Percentiles rank a stretch among this genome's conserved stretches.
These are phyloP conservation scores for Pithys albifrons DNA, from an alignment of 2,113 vertebrate species.

Conservation along the genomic window DNA sequence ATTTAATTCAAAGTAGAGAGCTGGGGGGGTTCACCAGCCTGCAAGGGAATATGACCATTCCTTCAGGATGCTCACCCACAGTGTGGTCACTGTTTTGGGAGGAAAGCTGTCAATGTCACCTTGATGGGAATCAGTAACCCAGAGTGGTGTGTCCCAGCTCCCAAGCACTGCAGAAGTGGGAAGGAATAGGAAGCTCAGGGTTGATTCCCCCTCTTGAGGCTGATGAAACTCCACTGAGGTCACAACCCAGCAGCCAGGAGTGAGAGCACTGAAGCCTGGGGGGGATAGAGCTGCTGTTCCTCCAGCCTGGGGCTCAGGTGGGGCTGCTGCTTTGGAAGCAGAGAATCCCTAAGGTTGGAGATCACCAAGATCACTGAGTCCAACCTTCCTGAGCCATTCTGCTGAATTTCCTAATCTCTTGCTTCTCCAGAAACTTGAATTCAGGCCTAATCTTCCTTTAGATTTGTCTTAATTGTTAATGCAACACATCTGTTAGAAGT, in stretches of 20 bases:
- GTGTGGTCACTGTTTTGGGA: background rate
- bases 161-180: background rate
- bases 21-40: background rate
- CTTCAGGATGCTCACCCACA: background rate
- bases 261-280: background rate
- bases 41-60: background rate
- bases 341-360: background rate
- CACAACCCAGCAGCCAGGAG: background rate
- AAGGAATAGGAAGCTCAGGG: background rate
- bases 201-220: background rate
- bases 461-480: background rate
- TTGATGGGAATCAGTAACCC: background rate
- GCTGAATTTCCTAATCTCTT: background rate
- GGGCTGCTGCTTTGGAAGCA: background rate
- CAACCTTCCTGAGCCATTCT: background rate
- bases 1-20: background rate
- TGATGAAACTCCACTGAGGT: background rate
- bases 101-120: background rate
- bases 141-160: background rate
- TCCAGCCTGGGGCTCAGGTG: background rate
- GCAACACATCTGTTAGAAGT: background rate
- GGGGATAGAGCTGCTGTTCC: background rate
- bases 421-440: background rate
- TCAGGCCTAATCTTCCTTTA: background rate
- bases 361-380: background rate